Base-by-base conservation (phyloP, 2,113 vertebrate species). In the Podarcis cretensis region DNA sequence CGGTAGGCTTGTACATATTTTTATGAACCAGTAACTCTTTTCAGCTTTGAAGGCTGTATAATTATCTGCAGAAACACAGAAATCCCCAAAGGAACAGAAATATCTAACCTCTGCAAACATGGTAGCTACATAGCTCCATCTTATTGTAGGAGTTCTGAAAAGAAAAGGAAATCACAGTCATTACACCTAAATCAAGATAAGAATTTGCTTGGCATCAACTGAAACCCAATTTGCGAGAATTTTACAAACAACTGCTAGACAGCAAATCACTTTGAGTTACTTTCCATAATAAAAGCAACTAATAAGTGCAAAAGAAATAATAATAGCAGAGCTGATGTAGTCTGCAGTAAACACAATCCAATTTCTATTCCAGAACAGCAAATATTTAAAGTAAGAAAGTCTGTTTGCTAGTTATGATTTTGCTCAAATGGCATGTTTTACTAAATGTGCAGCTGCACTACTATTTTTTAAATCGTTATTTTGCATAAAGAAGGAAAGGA, bases 61-160 rank as follows among this genome's bases (percentile, higher is more conserved):
- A 6, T n/a, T 57, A 23, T 57, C 4, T 81, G 12, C 8, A 73
- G 27, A 48, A n/a, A n/a, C 9, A 21, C 8, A 57, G 43, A 1
- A 43, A 43, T 43, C 71, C 37, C 20, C 25, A 21, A 3, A 48
- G n/a, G 32, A 12, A 86, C 84, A 2, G 91, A 68, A n/a, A 73
- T 20, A 89, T 79, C 66, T 90, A 95, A 99, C 99, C 98, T 99
- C 98, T 88, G 97, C 96, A 94, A 99, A 98, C 90, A 98, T 98
- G 85, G 98, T 98, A 43, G 96, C 98, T 80, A 99, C 98, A 40
- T 99, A 99, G 87, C 98, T 87, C 98, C 98, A 99, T 93, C 98
- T 97, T 96, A 98, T 97, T 0, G 84, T 94, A 20, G 98, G 98
- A 92, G 97, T 99, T 94, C 99, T 99, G 93, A 13, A 94, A 92